Evolutionary conservation across 2,797 vertebrate genomes (phyloP).

Genomic region (Bradypodion ventrale): DNA sequence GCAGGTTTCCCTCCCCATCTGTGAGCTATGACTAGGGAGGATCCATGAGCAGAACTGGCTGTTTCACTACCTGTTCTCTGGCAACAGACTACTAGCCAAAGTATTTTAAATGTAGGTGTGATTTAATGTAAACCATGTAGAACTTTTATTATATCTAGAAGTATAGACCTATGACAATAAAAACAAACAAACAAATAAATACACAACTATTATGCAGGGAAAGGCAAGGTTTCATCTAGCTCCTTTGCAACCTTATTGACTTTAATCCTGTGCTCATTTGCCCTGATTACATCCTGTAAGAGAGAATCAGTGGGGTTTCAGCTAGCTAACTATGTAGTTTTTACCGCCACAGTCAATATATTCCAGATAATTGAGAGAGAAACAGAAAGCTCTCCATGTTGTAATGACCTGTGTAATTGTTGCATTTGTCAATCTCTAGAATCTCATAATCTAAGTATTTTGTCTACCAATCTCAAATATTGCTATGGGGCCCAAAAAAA

Average conservation of each 20-base stretch:
- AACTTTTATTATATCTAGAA: no score
- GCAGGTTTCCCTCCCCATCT: no score
- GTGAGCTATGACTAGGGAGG: no score
- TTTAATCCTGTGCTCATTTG: background rate
- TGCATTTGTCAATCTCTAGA: constrained; percentile 42
- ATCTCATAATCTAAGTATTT: constrained; percentile 41
- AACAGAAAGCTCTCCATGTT: constrained; percentile 25
- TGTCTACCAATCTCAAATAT: constrained; percentile 47
- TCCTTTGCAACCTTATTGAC: background rate
- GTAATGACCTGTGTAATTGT: constrained; percentile 28
- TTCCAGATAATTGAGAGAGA: background rate
- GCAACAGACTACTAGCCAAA: no score
- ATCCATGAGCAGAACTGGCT: no score
- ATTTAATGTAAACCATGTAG: no score
- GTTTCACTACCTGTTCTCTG: no score
- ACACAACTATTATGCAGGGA: background rate
- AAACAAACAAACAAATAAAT: background rate
- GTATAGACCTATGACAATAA: no score
- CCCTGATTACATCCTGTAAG: background rate
- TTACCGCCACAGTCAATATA: constrained; percentile 17
- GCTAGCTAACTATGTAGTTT: background rate
- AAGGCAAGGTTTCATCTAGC: background rate
- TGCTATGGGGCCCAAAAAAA: constrained; percentile 47
- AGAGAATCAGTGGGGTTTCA: background rate
- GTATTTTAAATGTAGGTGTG: no score